Base-by-base conservation (phyloP, 2,113 vertebrate species). In the Anarhynchus alexandrinus region DNA sequence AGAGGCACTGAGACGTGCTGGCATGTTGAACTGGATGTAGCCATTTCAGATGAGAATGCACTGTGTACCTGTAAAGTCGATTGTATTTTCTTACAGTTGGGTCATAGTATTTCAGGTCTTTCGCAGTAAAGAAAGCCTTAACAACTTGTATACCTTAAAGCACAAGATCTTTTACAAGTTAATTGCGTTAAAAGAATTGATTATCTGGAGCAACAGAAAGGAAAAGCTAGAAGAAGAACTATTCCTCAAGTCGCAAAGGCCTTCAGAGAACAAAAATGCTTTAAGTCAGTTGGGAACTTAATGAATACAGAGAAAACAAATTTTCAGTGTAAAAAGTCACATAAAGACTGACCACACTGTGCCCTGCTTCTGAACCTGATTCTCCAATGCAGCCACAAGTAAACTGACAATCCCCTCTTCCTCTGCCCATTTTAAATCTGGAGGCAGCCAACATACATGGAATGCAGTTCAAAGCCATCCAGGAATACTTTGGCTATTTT, bases 401-500 rank as follows among this genome's bases (percentile, higher is more conserved):
- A 70, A 11, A 15, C 6, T 36, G 19, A 57, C 58, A 80, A 71
- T 43, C 27, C 42, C 90, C 26, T 91, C 85, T 69, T 74, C 42
- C 79, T 84, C 89, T 84, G 19, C 81, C 43, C 12, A 64, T 76
- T 76, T 89, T 52, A 59, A 66, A 91, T 79, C 52, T 43, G n/a
- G 19, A 94, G 94, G 74, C 74, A 87, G 87, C 64, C 29, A 90
- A 9, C 38, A 29, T 11, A 32, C 29, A 57, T 22, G 34, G 72
- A 84, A 95, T 6, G 18, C n/a, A 66, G 43, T 61, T 73, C 78
- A 77, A 72, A 94, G 67, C 77, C 77, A 88, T 25, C 83, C 69
- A 88, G 76, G 84, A 97, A 88, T 55, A 49, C 59, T 95, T 80
- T 95, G 96, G 90, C 90, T 96, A 94, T 88, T 77, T 97, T 78